These are phyloP conservation scores for Pseudochromis fuscus DNA, from an alignment of 2,797 vertebrate species.

Conservation along the genomic window DNA sequence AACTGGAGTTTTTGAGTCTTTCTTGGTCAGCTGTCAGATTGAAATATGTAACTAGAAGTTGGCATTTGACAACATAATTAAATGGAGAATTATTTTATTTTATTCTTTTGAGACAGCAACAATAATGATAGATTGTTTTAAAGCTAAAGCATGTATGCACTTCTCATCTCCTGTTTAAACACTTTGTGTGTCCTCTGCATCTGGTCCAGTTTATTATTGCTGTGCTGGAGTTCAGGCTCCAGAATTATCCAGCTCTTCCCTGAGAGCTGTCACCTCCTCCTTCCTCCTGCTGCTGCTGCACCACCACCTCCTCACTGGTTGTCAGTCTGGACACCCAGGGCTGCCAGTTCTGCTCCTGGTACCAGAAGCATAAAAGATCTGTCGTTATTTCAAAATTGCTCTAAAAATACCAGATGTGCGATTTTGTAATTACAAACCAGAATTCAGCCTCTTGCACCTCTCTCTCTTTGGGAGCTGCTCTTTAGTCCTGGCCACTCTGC, in stretches of 20 bases:
- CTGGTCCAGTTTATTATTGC: constrained; percentile 24
- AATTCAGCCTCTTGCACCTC: constrained; percentile 27
- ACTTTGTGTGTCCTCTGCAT: constrained; percentile 10
- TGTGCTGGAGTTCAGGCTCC: constrained; percentile 37
- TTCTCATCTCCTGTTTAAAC: constrained; percentile 9
- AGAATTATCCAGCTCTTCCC: constrained; percentile 20
- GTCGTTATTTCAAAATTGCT: constrained; percentile 23
- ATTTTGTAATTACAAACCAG: constrained; percentile 44
- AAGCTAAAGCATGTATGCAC: neutral
- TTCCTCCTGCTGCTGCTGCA: constrained; percentile 14
- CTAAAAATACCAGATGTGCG: constrained; percentile 17
- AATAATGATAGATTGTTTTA: neutral
- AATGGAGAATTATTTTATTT: too few species aligned
- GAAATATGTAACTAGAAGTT: too few species aligned
- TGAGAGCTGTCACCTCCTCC: constrained; percentile 29
- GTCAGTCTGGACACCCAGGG: constrained; percentile 39
- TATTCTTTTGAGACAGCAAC: too few species aligned
- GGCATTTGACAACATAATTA: too few species aligned
- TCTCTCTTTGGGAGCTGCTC: constrained; percentile 22
- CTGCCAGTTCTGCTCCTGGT: constrained; percentile 29
- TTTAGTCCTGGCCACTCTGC: neutral
- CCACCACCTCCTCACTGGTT: constrained; percentile 1
- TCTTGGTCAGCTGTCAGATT: too few species aligned
- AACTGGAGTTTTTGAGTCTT: constrained; percentile 36
- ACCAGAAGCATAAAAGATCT: constrained; percentile 22